phyloP scores from a whole-genome alignment of 53 echinoderm and acorn worm species.

The Echinarachnius parma region DNA sequence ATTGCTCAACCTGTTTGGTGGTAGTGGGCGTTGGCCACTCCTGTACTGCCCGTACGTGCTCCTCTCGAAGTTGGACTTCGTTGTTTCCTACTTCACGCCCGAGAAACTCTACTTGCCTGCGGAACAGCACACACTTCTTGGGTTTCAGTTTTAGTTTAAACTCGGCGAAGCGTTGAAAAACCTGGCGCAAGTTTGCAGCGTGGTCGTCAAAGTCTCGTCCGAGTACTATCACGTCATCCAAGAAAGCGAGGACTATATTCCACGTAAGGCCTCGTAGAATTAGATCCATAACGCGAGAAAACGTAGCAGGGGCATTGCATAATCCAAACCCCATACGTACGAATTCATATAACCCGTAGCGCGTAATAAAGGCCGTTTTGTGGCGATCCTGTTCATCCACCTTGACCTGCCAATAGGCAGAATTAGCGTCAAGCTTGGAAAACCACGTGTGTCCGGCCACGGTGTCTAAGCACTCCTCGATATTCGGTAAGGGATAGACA shows the following conservation, averaged over 20 bases:
- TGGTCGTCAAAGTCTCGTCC: conserved; percentile 38
- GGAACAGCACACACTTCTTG: conserved; percentile 42
- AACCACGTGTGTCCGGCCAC: conserved; percentile 7
- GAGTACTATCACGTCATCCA: conserved; percentile 51
- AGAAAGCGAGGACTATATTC: conserved; percentile 46
- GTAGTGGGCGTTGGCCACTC: conserved; percentile 37
- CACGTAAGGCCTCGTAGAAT: conserved; percentile 52
- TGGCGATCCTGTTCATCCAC: background rate
- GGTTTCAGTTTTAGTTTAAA: conserved; percentile 45
- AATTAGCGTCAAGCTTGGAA: conserved; percentile 5
- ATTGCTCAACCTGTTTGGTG: conserved; percentile 31
- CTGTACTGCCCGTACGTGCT: conserved; percentile 21
- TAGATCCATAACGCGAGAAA: conserved; percentile 53
- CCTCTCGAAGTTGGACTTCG: background rate
- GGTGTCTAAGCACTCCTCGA: conserved; percentile 21
- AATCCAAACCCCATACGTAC: too few species aligned
- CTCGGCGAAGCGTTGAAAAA: conserved; percentile 35
- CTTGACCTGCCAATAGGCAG: too few species aligned
- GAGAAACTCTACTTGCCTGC: conserved; percentile 30
- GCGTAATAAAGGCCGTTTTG: conserved; percentile 12
- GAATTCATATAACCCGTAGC: too few species aligned
- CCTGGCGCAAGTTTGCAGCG: conserved; percentile 26
- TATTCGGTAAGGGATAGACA: too few species aligned
- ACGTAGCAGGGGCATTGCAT: conserved; percentile 61
- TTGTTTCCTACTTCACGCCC: conserved; percentile 20